Evolutionary conservation across 2,113 vertebrate species (phyloP).

Genomic region (Sturnus vulgaris): DNA sequence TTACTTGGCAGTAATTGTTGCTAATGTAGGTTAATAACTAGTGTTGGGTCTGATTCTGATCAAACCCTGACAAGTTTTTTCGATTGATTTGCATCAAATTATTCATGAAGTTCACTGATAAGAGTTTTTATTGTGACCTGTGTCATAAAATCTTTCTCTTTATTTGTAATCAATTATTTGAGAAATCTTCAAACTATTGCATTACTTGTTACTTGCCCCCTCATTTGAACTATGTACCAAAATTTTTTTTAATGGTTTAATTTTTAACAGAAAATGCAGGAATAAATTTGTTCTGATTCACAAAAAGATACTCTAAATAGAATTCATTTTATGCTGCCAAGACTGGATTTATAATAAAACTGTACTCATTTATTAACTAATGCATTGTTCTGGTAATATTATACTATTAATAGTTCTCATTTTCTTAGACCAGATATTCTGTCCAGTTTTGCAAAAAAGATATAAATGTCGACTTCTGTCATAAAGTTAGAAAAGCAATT

Average conservation of each 20-base stretch:
- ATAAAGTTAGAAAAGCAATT: neutral
- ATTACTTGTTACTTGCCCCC: neutral
- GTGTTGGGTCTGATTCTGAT: neutral
- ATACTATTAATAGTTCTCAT: neutral
- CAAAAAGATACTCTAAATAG: neutral
- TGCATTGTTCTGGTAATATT: neutral
- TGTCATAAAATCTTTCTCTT: neutral
- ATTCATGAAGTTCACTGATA: neutral
- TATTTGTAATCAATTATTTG: neutral
- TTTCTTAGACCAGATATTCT: neutral
- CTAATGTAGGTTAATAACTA: neutral
- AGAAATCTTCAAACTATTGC: neutral
- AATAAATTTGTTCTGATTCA: neutral
- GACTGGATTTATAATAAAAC: neutral
- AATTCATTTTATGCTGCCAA: neutral
- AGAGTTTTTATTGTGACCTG: neutral
- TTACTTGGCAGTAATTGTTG: neutral
- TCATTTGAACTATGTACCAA: neutral
- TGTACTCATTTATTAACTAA: neutral
- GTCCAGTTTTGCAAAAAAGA: neutral
- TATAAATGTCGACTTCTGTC: neutral
- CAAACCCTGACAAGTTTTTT: neutral
- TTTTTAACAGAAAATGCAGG: neutral
- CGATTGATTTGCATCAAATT: neutral
- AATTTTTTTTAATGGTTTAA: too few relatives aligned